Percentiles rank a stretch among this genome's conserved stretches.
These are phyloP conservation scores for Sesamia inferens DNA, from an alignment of 2,888 invertebrate species.

Conservation along the genomic window DNA sequence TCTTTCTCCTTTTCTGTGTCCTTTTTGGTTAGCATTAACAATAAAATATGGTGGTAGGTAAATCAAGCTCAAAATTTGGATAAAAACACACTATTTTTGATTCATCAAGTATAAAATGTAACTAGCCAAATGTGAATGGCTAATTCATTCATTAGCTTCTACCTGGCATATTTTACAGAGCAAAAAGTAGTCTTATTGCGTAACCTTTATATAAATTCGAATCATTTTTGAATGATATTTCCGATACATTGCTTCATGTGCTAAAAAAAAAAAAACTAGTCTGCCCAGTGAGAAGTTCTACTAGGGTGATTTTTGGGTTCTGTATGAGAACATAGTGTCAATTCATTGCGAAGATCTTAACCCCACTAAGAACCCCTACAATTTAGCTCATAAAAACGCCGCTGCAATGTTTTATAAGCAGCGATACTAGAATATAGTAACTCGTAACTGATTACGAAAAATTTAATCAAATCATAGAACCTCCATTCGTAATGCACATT, in stretches of 20 bases:
- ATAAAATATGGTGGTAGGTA: slow-evolving; percentile 25
- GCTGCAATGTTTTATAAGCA: background rate
- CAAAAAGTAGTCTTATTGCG: background rate
- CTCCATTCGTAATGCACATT: too few species aligned
- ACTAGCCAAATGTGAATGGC: background rate
- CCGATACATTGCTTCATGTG: background rate
- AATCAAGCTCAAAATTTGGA: slow-evolving; percentile 9
- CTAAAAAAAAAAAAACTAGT: too few species aligned
- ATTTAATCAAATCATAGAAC: background rate
- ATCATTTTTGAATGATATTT: background rate
- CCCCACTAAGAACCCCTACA: background rate
- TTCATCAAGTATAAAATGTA: background rate
- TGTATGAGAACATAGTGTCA: too few species aligned
- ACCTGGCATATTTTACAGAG: background rate
- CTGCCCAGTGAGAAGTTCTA: too few species aligned
- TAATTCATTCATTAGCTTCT: background rate
- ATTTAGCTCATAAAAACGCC: background rate
- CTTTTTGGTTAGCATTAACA: slow-evolving; percentile 54
- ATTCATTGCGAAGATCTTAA: too few species aligned
- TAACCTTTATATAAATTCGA: background rate
- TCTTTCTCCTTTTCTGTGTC: slow-evolving; percentile 43
- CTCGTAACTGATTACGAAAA: background rate
- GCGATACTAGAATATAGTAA: background rate
- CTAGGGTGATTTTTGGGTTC: too few species aligned
- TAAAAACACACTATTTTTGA: background rate